Conservation (phyloP, 1,140 invertebrate species). For the Apis cerana region DNA sequence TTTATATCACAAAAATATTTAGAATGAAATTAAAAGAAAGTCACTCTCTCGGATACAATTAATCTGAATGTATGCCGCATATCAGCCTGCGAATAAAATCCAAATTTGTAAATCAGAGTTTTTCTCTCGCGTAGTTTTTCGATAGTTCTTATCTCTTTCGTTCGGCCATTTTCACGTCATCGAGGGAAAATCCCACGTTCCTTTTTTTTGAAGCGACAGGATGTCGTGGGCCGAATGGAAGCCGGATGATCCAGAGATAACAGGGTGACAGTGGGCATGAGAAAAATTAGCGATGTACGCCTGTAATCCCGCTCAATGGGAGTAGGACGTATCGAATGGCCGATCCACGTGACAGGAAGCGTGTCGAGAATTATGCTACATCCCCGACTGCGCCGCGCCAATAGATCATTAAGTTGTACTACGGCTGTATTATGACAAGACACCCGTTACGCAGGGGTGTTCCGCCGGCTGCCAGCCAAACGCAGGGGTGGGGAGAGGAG, state of each 20-base stretch:
- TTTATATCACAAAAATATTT: too few species aligned
- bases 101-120: background rate
- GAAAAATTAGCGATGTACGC: constrained; percentile 76
- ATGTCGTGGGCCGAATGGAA: constrained; percentile 58
- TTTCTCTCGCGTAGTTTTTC: background rate
- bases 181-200: constrained; percentile 57
- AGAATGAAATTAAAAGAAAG: too few species aligned
- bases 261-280: constrained; percentile 66
- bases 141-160: constrained; percentile 34
- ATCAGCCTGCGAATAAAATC: too few species aligned
- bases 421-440: constrained; percentile 77
- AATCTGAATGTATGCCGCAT: too few species aligned
- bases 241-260: constrained; percentile 62
- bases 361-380: constrained; percentile 76
- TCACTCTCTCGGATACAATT: too few species aligned
- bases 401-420: constrained; percentile 76
- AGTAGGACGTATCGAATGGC: constrained; percentile 68
- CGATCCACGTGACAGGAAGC: constrained; percentile 75
- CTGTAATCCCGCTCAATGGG: constrained; percentile 72
- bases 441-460: constrained; percentile 56
- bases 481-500: background rate
- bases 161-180: constrained; percentile 29
- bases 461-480: background rate
- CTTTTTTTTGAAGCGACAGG: constrained; percentile 48
- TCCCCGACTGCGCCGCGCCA: constrained; percentile 69